Percentiles rank a stretch among this genome's conserved stretches.
Evolutionary conservation across 2,888 invertebrate genomes (phyloP).

Genomic region (Agrochola litura): DNA sequence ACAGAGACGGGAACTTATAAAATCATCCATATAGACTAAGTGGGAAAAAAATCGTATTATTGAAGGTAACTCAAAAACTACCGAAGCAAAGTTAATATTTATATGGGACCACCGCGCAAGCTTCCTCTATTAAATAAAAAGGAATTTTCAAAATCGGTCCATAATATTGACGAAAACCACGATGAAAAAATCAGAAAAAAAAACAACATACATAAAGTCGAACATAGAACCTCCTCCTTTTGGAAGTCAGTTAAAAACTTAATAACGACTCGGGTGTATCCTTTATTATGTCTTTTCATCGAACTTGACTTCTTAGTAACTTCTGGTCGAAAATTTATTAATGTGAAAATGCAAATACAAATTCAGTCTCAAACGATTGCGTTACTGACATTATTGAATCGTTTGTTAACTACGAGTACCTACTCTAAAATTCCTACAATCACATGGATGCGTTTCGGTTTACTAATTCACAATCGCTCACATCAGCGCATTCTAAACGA

Average conservation of each 20-base stretch:
- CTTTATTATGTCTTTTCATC: not conserved
- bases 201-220: too few relatives aligned
- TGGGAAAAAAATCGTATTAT: too few relatives aligned
- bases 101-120: too few relatives aligned
- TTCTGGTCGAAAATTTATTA: not conserved
- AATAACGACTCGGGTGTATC: not conserved
- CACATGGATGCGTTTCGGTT: slow-evolving; percentile 30
- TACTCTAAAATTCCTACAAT: slow-evolving; percentile 8
- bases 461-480: slow-evolving; percentile 36
- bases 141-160: too few relatives aligned
- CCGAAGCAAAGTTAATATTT: too few relatives aligned
- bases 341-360: not conserved
- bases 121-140: too few relatives aligned
- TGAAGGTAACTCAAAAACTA: too few relatives aligned
- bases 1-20: too few relatives aligned
- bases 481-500: slow-evolving; percentile 26
- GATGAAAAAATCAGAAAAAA: too few relatives aligned
- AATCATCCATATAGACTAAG: too few relatives aligned
- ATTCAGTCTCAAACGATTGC: not conserved
- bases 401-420: not conserved
- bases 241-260: not conserved
- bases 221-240: too few relatives aligned
- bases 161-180: too few relatives aligned
- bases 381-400: not conserved
- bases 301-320: not conserved